These are phyloP conservation scores for Microctonus aethiopoides DNA, from an alignment of 2,888 invertebrate genomes.

Conservation along the genomic window DNA sequence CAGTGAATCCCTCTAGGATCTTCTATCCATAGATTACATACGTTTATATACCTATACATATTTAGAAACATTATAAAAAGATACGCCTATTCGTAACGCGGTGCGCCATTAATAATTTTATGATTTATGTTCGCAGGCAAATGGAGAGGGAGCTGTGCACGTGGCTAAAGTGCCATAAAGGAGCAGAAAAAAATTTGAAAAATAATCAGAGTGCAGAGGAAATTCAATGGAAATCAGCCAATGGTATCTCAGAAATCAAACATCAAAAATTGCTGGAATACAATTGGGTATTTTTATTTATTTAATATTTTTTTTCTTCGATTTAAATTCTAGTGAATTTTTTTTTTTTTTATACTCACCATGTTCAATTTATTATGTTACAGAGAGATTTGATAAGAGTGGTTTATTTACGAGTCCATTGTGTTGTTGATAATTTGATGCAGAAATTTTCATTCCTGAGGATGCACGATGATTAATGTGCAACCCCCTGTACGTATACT, in stretches of 20 bases:
- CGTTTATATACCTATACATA: constrained; percentile 20
- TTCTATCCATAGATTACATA: constrained; percentile 15
- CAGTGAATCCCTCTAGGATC: constrained; percentile 11
- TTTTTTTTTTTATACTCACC: not conserved
- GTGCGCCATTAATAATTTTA: constrained; percentile 45
- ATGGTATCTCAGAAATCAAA: no score
- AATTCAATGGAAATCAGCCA: no score
- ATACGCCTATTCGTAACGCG: constrained; percentile 33
- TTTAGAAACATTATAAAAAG: constrained; percentile 16
- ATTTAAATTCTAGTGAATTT: no score
- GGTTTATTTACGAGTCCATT: not conserved
- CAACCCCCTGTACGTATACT: constrained; percentile 99
- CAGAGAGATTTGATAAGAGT: not conserved
- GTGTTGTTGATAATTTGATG: not conserved
- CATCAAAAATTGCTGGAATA: no score
- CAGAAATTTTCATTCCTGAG: constrained; percentile 14
- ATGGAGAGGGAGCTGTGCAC: constrained; percentile 32
- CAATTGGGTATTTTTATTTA: no score
- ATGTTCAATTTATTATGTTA: no score
- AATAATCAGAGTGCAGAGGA: not conserved
- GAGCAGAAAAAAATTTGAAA: not conserved
- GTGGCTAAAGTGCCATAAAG: constrained; percentile 11
- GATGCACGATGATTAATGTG: constrained; percentile 68
- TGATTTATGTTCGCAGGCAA: constrained; percentile 52
- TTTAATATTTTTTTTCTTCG: no score